These are phyloP conservation scores for Leptobrachium leishanense DNA, from an alignment of 2,113 vertebrate genomes.

Conservation along the genomic window DNA sequence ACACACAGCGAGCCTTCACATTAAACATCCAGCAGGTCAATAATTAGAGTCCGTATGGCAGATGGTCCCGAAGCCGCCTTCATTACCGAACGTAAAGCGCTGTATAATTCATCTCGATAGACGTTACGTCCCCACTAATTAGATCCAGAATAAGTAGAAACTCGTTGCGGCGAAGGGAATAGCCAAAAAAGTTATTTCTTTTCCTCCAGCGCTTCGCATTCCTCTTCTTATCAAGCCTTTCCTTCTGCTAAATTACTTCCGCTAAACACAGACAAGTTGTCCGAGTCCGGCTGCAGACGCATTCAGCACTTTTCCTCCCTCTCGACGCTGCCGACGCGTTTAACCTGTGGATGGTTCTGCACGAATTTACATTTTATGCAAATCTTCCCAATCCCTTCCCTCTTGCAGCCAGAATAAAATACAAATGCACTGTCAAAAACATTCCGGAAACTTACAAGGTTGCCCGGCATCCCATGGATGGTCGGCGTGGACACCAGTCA, in stretches of 20 bases:
- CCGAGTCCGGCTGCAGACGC: constrained; percentile 9
- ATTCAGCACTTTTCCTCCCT: constrained; percentile 18
- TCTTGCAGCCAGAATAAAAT: too few species aligned
- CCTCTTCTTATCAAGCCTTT: constrained; percentile 21
- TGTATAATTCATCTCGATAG: constrained; percentile 1
- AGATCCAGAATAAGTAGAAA: constrained; percentile 25
- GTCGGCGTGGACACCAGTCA: too few species aligned
- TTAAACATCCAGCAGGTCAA: not conserved
- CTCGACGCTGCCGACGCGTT: too few species aligned
- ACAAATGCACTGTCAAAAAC: too few species aligned
- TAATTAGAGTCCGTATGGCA: not conserved
- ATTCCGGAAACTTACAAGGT: too few species aligned
- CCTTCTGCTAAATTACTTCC: constrained; percentile 35
- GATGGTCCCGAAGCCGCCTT: constrained; percentile 4
- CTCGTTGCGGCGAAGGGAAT: constrained; percentile 29
- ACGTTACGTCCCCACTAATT: constrained; percentile 1
- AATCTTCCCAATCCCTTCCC: too few species aligned
- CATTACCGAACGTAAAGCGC: not conserved
- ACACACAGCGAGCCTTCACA: too few species aligned
- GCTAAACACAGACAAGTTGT: constrained; percentile 38
- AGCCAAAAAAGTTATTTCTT: constrained; percentile 12
- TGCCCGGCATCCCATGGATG: too few species aligned
- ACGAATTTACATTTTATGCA: too few species aligned
- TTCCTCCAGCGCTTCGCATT: constrained; percentile 24
- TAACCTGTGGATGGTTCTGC: constrained; percentile 13